Conservation (phyloP, 1,140 invertebrate species). For the Leptinotarsa undecemlineata region DNA sequence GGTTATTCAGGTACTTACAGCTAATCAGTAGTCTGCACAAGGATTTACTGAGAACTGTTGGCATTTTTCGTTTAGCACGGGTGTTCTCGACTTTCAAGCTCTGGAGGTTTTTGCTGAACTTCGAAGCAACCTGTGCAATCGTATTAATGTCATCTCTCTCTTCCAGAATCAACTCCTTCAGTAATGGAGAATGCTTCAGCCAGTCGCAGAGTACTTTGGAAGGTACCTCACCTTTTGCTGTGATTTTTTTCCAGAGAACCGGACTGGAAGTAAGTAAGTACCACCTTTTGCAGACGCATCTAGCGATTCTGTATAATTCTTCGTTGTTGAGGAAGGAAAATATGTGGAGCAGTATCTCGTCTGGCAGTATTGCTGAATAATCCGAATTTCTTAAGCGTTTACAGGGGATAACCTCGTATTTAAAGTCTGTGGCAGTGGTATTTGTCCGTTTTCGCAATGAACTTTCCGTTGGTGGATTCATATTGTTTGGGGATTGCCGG, state of each 20-base stretch:
- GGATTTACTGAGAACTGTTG: conserved; percentile 21
- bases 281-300: conserved; percentile 36
- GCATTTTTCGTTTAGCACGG: conserved; percentile 28
- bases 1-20: conserved; percentile 30
- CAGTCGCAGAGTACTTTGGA: conserved; percentile 35
- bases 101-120: conserved; percentile 29
- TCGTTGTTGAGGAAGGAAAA: conserved; percentile 37
- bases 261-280: conserved; percentile 30
- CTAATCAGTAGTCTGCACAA: conserved; percentile 34
- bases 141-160: conserved; percentile 37
- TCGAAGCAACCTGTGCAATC: conserved; percentile 25
- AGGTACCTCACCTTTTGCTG: conserved; percentile 30
- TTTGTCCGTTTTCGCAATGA: neutral
- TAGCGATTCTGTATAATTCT: conserved; percentile 35
- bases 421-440: neutral
- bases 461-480: neutral
- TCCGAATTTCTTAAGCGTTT: conserved; percentile 3
- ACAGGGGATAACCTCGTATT: neutral
- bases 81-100: conserved; percentile 34
- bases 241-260: conserved; percentile 36
- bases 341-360: conserved; percentile 38
- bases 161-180: conserved; percentile 31
- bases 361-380: conserved; percentile 30
- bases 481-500: neutral
- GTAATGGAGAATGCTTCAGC: conserved; percentile 36